Evolutionary conservation across 2,888 invertebrate genomes (phyloP), one percentile per base, ranked within the genome.

Genomic region (Macropis europaea): DNA sequence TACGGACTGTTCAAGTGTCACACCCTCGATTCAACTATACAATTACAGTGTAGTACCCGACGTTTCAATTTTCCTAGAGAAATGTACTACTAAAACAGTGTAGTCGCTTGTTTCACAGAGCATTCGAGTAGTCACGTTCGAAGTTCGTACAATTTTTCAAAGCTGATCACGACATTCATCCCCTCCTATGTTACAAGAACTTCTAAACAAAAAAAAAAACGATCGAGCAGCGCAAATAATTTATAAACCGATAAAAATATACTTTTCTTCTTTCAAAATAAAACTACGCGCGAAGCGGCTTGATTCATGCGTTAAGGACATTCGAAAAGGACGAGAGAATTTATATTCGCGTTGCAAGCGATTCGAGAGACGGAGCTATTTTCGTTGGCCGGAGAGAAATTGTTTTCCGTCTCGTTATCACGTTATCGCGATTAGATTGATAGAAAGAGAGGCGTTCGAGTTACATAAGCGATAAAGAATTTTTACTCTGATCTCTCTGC

Each of bases 391-490:
- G 19, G n/a, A 7, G 47, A 62, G 13, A 15, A 45, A 52, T 56
- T 56, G 38, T 62, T 71, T 34, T 40, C 40, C 4, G 42, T 11
- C 52, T 26, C 15, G 45, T 72, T 62, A 71, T 72, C 72, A 47
- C 48, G 47, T 53, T 63, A 56, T 59, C 59, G 59, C 59, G 73
- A 73, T 72, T 73, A 73, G 38, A 59, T 72, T 64, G 64, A 72
- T 50, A 45, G 72, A 59, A 73, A 57, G 47, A 40, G 24, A 43
- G 28, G 11, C 22, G 63, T 30, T 53, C 47, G 42, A 24, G 54
- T 73, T 73, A 72, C 57, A 17, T 64, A 72, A 73, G 59, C 48
- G 38, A 38, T 15, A 24, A 28, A 19, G 19, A 22, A 52, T 42
- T 26, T 9, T 30, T 11, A 26, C 22, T n/a, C n/a, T n/a, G 22